Evolutionary conservation across 2,113 vertebrate genomes (phyloP).

Genomic region (Grantiella picta): DNA sequence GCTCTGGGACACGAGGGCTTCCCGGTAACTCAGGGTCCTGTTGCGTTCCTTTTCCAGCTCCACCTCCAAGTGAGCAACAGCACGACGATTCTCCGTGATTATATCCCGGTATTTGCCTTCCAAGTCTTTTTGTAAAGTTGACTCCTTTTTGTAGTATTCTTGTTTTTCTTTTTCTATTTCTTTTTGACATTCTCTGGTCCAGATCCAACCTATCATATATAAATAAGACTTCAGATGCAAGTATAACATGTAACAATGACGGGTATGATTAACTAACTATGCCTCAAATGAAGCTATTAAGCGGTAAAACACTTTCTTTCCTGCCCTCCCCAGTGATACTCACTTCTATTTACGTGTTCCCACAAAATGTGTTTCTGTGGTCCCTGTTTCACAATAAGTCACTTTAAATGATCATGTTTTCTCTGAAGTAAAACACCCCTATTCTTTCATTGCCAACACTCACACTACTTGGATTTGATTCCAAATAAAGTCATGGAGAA

Average conservation of each 20-base stretch:
- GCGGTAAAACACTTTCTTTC: not conserved
- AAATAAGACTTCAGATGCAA: not conserved
- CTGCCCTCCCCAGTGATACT: not conserved
- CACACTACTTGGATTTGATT: not conserved
- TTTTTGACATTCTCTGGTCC: constrained; percentile 89
- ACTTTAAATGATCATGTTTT: not conserved
- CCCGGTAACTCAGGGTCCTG: constrained; percentile 83
- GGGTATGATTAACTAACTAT: not conserved
- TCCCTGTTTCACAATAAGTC: not conserved
- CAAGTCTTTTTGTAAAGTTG: constrained; percentile 76
- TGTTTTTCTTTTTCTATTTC: constrained; percentile 84
- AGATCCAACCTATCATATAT: constrained; percentile 87
- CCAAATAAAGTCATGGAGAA: not conserved
- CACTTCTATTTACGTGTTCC: not conserved
- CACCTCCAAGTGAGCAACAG: constrained; percentile 82
- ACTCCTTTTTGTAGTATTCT: constrained; percentile 74
- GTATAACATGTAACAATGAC: not conserved
- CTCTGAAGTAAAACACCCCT: not conserved
- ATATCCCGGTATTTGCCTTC: constrained; percentile 84
- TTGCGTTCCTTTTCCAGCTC: constrained; percentile 91
- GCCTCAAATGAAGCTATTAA: not conserved
- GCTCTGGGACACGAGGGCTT: constrained; percentile 87
- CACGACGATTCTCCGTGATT: constrained; percentile 81
- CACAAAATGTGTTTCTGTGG: not conserved
- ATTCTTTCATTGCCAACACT: not conserved